These are phyloP conservation scores for Lasius platythorax DNA, from an alignment of 2,888 invertebrate species.

Conservation along the genomic window DNA sequence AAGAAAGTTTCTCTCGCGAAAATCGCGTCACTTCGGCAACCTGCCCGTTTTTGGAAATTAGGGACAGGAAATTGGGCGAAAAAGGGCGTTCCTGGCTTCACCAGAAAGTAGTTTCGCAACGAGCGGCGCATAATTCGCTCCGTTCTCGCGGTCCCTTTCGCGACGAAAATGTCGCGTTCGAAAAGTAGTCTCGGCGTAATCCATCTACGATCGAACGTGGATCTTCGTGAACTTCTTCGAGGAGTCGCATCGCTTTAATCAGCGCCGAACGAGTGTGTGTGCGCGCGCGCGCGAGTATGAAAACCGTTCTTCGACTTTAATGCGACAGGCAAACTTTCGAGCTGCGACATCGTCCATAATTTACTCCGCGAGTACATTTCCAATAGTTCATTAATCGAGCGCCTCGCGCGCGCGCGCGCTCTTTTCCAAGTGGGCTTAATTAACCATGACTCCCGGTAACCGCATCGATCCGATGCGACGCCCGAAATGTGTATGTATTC, in stretches of 20 bases:
- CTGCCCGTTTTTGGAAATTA: slow-evolving; percentile 46
- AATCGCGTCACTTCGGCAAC: slow-evolving; percentile 52
- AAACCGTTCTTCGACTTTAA: slow-evolving; percentile 33
- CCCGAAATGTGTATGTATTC: neutral
- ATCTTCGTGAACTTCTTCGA: neutral
- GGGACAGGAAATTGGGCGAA: slow-evolving; percentile 35
- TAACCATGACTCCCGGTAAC: slow-evolving; percentile 35
- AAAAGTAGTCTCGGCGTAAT: slow-evolving; percentile 13
- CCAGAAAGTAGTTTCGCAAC: slow-evolving; percentile 37
- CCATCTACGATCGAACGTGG: slow-evolving; percentile 23
- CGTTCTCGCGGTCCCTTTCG: neutral
- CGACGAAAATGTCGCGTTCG: slow-evolving; percentile 29
- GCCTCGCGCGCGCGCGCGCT: slow-evolving; percentile 13
- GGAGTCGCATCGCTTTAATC: neutral
- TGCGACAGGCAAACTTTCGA: slow-evolving; percentile 47
- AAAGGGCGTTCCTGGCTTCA: slow-evolving; percentile 30
- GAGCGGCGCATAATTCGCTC: slow-evolving; percentile 33
- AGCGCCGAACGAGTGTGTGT: neutral
- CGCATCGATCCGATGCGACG: slow-evolving; percentile 27
- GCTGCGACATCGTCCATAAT: slow-evolving; percentile 42
- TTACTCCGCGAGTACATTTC: slow-evolving; percentile 43
- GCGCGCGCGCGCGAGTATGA: neutral
- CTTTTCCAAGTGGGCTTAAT: slow-evolving; percentile 37
- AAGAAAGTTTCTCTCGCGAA: slow-evolving; percentile 47
- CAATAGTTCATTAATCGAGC: slow-evolving; percentile 51